These are phyloP conservation scores for Acheta domesticus DNA, from an alignment of 2,888 invertebrate genomes.

Conservation along the genomic window DNA sequence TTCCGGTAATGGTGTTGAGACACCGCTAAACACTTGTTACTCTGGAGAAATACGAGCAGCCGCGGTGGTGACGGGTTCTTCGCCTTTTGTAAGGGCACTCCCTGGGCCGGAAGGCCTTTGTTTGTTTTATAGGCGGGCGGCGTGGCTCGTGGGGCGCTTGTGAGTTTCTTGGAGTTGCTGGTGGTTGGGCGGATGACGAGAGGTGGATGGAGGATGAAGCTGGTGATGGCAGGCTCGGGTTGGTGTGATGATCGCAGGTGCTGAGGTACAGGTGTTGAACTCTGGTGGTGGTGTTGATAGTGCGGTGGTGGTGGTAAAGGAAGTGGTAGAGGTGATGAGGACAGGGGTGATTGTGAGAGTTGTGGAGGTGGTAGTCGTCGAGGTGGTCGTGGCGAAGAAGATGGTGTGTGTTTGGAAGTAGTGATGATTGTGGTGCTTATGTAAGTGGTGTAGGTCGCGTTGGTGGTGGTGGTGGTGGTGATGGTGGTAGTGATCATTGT, in stretches of 20 bases:
- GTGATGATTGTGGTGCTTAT: neutral
- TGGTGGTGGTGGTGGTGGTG: neutral
- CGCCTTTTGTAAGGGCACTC: neutral
- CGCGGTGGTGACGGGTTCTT: neutral
- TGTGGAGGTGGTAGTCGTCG: too few species aligned
- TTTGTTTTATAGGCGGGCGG: neutral
- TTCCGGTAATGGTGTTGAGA: neutral
- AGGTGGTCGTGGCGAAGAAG: neutral
- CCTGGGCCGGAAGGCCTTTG: neutral
- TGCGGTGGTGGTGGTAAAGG: too few species aligned
- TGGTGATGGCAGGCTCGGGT: neutral
- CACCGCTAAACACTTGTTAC: conserved; percentile 4
- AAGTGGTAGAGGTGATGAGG: too few species aligned
- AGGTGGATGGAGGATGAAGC: neutral
- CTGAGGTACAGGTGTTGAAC: too few species aligned
- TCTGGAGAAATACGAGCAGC: neutral
- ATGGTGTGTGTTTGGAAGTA: neutral
- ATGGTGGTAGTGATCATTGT: too few species aligned
- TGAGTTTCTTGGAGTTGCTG: too few species aligned
- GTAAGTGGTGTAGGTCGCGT: neutral
- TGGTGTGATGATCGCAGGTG: too few species aligned
- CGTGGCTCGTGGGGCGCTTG: neutral
- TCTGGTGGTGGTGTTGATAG: too few species aligned
- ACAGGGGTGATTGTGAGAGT: too few species aligned
- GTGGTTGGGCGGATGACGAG: neutral